These are phyloP conservation scores for Leptocoma aspasia DNA, from an alignment of 2,113 vertebrate genomes.

Conservation along the genomic window DNA sequence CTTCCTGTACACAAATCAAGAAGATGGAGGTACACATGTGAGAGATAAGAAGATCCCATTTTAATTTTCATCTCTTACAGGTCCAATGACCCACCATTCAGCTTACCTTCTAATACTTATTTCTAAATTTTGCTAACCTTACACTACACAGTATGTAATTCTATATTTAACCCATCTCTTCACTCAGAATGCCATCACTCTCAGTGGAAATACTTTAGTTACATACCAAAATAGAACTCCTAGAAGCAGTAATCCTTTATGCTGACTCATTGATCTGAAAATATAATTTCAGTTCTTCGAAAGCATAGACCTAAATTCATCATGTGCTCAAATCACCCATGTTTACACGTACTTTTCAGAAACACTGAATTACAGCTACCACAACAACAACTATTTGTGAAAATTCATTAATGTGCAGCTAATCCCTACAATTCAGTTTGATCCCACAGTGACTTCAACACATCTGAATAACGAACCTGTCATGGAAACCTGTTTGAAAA, in stretches of 20 bases:
- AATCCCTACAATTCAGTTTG: neutral
- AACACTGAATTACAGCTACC: neutral
- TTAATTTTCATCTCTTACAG: neutral
- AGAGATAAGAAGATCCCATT: neutral
- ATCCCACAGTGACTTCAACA: neutral
- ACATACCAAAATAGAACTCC: slow-evolving; percentile 46
- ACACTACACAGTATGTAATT: neutral
- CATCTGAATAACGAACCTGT: neutral
- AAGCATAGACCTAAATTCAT: neutral
- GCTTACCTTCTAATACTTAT: neutral
- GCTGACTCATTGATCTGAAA: slow-evolving; percentile 44
- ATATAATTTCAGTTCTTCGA: slow-evolving; percentile 30
- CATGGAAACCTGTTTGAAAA: neutral
- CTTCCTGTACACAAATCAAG: neutral
- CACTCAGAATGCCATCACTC: neutral
- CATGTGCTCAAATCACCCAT: neutral
- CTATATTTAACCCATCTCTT: slow-evolving; percentile 34
- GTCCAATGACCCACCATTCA: neutral
- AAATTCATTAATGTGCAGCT: neutral
- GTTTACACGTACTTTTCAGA: neutral
- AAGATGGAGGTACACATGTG: neutral
- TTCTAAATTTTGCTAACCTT: neutral
- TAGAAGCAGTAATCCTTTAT: slow-evolving; percentile 22
- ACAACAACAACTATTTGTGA: neutral
- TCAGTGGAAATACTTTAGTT: neutral